These are phyloP conservation scores for Mylabris phalerata DNA, from an alignment of 1,140 invertebrate species.

Conservation along the genomic window DNA sequence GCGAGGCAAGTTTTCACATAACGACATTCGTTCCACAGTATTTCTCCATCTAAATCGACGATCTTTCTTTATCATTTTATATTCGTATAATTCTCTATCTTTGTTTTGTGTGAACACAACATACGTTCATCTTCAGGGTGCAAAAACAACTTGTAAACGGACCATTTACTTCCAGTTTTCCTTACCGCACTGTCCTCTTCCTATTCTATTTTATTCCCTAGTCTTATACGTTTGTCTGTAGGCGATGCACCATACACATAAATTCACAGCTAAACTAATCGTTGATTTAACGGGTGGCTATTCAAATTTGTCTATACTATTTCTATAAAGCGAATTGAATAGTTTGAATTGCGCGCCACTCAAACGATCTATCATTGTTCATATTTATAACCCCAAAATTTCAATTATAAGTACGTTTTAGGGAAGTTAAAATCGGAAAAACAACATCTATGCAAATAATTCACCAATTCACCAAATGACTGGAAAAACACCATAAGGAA, in stretches of 20 bases:
- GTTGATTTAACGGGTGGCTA: not conserved
- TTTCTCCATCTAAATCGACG: not conserved
- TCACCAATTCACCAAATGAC: too few species aligned
- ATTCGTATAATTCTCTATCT: constrained; percentile 1
- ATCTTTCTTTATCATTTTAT: constrained; percentile 4
- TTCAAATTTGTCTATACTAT: too few species aligned
- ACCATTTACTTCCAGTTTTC: constrained; percentile 25
- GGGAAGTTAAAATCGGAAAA: too few species aligned
- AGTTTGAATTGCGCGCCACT: too few species aligned
- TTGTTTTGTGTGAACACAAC: constrained; percentile 5
- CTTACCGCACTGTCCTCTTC: constrained; percentile 13
- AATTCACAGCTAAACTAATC: constrained; percentile 19
- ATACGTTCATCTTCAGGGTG: constrained; percentile 13
- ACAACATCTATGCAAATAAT: too few species aligned
- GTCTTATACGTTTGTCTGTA: too few species aligned
- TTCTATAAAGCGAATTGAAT: too few species aligned
- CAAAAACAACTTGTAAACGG: constrained; percentile 30
- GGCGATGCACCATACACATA: constrained; percentile 11
- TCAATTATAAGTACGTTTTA: too few species aligned
- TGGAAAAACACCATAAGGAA: too few species aligned
- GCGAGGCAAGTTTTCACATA: constrained; percentile 19
- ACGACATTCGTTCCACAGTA: constrained; percentile 19
- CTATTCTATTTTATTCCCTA: too few species aligned
- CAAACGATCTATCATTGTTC: too few species aligned
- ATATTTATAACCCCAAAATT: too few species aligned